Evolutionary conservation across 1,140 invertebrate species (phyloP).

Genomic region (Drosophila truncata): DNA sequence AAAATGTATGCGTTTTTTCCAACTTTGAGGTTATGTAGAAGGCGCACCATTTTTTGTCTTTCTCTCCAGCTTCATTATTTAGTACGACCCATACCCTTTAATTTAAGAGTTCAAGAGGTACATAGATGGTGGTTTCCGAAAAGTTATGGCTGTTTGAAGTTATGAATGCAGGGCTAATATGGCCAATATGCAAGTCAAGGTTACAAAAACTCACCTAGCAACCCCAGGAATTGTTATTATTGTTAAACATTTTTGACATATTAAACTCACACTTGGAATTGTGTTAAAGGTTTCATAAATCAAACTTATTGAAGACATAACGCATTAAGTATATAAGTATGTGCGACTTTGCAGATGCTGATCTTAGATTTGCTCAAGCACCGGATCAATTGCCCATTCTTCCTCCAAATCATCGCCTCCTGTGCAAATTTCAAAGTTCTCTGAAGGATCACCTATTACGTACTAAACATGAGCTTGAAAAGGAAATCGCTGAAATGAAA

Average conservation of each 20-base stretch:
- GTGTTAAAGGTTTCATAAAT: neutral
- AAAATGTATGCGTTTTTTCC: too few species aligned
- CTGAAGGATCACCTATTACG: slow-evolving; percentile 87
- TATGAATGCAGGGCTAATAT: too few species aligned
- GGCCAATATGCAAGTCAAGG: neutral
- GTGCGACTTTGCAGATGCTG: slow-evolving; percentile 27
- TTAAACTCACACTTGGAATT: neutral
- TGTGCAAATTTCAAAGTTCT: slow-evolving; percentile 88
- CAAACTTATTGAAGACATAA: neutral
- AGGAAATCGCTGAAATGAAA: slow-evolving; percentile 87
- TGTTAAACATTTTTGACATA: neutral
- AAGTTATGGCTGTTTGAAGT: too few species aligned
- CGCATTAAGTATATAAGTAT: slow-evolving; percentile 23
- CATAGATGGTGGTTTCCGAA: too few species aligned
- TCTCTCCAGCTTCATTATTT: too few species aligned
- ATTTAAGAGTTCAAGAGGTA: too few species aligned
- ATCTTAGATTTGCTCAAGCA: slow-evolving; percentile 19
- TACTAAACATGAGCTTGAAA: slow-evolving; percentile 86
- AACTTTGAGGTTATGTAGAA: too few species aligned
- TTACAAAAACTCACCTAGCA: neutral
- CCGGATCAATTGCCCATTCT: slow-evolving; percentile 64
- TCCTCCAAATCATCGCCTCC: slow-evolving; percentile 88
- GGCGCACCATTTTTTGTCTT: too few species aligned
- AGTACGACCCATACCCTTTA: too few species aligned
- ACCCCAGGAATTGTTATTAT: neutral